Base-by-base conservation (phyloP, 2,113 vertebrate genomes). In the Upupa epops region DNA sequence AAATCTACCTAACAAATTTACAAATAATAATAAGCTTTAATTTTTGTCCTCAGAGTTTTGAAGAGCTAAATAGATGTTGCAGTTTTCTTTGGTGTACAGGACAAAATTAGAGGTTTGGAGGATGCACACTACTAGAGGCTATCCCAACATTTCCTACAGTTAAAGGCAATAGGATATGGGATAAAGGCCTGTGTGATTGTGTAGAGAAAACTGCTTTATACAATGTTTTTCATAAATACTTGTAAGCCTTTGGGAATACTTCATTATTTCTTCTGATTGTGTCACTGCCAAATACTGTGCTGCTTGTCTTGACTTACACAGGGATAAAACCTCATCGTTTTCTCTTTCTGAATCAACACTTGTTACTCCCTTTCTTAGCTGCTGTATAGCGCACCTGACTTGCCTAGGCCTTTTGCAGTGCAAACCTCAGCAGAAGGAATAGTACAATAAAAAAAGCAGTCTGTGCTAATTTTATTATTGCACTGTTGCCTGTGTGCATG, bases 401-500 rank as follows among this genome's bases (percentile, higher is more conserved):
- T 84, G 6, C 45, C 10, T 61, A 29, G 40, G 55, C 26, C 32
- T 73, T 87, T n/a, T 80, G 42, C 51, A 42, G 1, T 49, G 36
- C 68, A 60, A 90, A 37, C 29, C 63, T 74, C 18, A 60, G 36
- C 32, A 42, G 36, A 65, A 69, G 61, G 15, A 60, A 16, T 6
- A n/a, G 49, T 64, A 45, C 17, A 15, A 59, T 66, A 46, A 34
- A 36, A 49, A 52, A 11, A 26, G 40, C 54, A 20, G 13, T 2
- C 22, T 48, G 4, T 59, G 9, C 31, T 84, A 2, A 7, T 56
- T 17, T 72, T 74, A 25, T 1, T 69, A 28, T 70, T 80, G 36
- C 2, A 2, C 6, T 80, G 0, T 77, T 54, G 31, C 32, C 24
- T 75, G 40, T 18, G 3, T 25, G 8, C 8, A 5, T 72, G 31